Evolutionary conservation across 2,888 invertebrate genomes (phyloP).

Genomic region (Clivina fossor): DNA sequence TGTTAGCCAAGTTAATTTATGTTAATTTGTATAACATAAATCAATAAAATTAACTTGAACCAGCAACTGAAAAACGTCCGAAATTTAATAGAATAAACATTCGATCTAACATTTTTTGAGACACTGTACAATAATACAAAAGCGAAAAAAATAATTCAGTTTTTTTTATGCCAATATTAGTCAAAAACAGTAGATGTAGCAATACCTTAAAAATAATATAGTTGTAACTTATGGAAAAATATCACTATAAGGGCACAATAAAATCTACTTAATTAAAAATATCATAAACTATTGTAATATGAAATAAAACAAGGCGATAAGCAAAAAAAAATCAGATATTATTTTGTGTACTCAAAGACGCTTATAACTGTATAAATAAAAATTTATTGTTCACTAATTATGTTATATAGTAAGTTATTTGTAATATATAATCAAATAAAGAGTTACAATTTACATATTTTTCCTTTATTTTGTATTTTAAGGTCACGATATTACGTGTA

Average conservation of each 20-base stretch:
- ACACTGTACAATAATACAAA: too few relatives aligned
- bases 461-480: neutral
- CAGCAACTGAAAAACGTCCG: conserved; percentile 15
- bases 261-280: conserved; percentile 30
- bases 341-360: conserved; percentile 34
- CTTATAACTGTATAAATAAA: conserved; percentile 31
- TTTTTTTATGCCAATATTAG: conserved; percentile 39
- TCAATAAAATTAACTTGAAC: too few relatives aligned
- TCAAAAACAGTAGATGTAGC: conserved; percentile 29
- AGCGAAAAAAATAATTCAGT: too few relatives aligned
- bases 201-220: conserved; percentile 20
- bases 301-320: conserved; percentile 28
- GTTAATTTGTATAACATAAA: too few relatives aligned
- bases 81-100: conserved; percentile 1
- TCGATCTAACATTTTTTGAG: too few relatives aligned
- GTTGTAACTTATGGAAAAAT: conserved; percentile 21
- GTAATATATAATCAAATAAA: conserved; percentile 31
- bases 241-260: conserved; percentile 35
- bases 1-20: too few relatives aligned
- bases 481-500: neutral
- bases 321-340: conserved; percentile 31
- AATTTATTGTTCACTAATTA: conserved; percentile 31
- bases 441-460: conserved; percentile 17
- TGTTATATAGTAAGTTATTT: conserved; percentile 32
- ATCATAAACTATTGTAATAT: too few relatives aligned